A percentile compares a stretch with the other conserved stretches of the same genome.
Conservation (phyloP, 2,888 invertebrate species). For the Eupeodes luniger region DNA sequence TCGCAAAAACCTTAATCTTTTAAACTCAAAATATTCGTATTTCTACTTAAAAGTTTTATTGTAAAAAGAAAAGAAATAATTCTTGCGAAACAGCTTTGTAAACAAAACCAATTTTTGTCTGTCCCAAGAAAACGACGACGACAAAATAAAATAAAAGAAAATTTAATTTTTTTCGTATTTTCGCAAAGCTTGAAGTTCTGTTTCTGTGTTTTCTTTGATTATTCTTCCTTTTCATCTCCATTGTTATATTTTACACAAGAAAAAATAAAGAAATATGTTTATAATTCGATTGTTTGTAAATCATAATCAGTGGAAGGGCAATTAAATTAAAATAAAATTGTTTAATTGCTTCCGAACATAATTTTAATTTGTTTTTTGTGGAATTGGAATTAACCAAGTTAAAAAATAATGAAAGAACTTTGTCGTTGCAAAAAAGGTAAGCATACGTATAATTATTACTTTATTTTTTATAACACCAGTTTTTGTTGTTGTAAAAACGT, state of each 20-base stretch:
- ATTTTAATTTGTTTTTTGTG: conserved; percentile 39
- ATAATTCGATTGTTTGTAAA: conserved; percentile 68
- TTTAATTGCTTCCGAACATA: conserved; percentile 62
- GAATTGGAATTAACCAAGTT: conserved; percentile 10
- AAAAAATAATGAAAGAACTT: conserved; percentile 45
- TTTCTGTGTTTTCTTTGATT: conserved; percentile 3
- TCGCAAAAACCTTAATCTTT: conserved; percentile 43
- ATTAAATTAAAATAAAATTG: conserved; percentile 14
- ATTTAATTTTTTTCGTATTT: conserved; percentile 44
- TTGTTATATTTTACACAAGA: conserved; percentile 72
- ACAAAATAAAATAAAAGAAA: conserved; percentile 49
- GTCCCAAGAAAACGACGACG: background rate
- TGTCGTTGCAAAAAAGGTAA: conserved; percentile 69
- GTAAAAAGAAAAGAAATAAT: conserved; percentile 29
- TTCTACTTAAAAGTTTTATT: conserved; percentile 30
- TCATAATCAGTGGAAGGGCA: conserved; percentile 63
- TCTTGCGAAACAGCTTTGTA: conserved; percentile 65
- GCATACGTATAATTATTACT: conserved; percentile 6
- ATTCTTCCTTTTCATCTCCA: conserved; percentile 59
- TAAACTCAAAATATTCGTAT: conserved; percentile 50
- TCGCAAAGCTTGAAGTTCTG: conserved; percentile 66
- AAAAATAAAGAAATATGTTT: conserved; percentile 58
- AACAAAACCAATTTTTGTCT: conserved; percentile 70
- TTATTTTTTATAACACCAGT: conserved; percentile 10
- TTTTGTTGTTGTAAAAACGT: conserved; percentile 28